phyloP scores from a whole-genome alignment of 2,888 invertebrate genomes.

The Sthenelais limicola region DNA sequence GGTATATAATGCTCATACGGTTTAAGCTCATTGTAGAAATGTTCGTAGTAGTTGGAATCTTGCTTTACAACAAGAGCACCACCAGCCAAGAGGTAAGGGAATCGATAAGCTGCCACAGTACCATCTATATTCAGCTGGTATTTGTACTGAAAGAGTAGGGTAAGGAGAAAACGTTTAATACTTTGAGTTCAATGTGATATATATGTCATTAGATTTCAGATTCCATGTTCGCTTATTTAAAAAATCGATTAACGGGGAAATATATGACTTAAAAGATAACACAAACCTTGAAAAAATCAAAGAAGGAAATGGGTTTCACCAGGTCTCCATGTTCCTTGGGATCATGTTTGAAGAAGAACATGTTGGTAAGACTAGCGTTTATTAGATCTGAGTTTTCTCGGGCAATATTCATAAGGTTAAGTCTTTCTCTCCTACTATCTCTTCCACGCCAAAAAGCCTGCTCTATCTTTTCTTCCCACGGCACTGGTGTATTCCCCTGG shows the following conservation, averaged over 20 bases:
- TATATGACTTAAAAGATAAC: no score
- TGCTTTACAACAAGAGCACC: constrained; percentile 92
- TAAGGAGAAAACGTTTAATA: no score
- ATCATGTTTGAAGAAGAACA: constrained; percentile 94
- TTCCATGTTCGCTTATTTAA: no score
- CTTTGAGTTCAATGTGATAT: no score
- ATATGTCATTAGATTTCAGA: no score
- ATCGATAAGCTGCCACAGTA: constrained; percentile 94
- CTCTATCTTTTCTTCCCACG: constrained; percentile 83
- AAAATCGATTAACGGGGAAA: no score
- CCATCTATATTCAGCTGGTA: constrained; percentile 96
- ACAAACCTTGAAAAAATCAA: constrained; percentile 91
- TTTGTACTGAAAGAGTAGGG: constrained; percentile 87
- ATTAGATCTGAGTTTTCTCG: constrained; percentile 83
- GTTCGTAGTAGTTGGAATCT: constrained; percentile 93
- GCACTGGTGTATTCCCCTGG: constrained; percentile 80
- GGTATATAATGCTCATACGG: constrained; percentile 89
- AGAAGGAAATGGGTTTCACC: constrained; percentile 87
- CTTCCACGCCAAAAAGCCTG: constrained; percentile 93
- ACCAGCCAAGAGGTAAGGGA: constrained; percentile 92
- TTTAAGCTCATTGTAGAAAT: constrained; percentile 86
- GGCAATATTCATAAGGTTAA: constrained; percentile 86
- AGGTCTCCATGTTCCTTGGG: constrained; percentile 89
- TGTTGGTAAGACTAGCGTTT: constrained; percentile 93
- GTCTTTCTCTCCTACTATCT: constrained; percentile 88